Conservation (phyloP, 2,113 vertebrate genomes). For the Puma concolor region DNA sequence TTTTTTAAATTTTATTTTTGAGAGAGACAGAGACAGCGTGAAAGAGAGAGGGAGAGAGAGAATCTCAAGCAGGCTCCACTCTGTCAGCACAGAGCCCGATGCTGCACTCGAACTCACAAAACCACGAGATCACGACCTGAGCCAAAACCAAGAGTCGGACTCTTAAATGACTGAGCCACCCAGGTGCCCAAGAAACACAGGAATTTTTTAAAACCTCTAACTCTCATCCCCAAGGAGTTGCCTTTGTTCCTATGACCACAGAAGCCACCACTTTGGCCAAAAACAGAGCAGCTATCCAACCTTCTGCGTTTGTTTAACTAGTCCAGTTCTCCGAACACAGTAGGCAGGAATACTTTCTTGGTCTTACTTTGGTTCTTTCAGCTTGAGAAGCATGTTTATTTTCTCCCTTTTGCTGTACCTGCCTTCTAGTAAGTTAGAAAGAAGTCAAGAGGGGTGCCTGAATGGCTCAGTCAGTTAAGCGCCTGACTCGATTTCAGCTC, state of each 20-base stretch:
- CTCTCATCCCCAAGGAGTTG: background rate
- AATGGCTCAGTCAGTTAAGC: too few relatives aligned
- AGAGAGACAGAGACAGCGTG: too few relatives aligned
- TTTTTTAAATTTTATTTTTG: too few relatives aligned
- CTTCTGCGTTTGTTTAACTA: background rate
- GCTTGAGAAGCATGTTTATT: slow-evolving; percentile 7
- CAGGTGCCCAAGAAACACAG: too few relatives aligned
- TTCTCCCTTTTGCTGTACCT: background rate
- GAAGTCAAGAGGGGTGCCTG: background rate
- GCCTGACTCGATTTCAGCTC: too few relatives aligned
- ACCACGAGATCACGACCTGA: too few relatives aligned
- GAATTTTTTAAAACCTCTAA: background rate
- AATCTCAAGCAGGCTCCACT: too few relatives aligned
- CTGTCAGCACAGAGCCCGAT: too few relatives aligned
- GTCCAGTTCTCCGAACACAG: background rate
- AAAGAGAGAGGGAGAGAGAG: too few relatives aligned
- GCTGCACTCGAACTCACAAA: too few relatives aligned
- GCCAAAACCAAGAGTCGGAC: too few relatives aligned
- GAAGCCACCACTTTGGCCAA: background rate
- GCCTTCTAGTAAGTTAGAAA: slow-evolving; percentile 36
- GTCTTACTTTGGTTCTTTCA: background rate
- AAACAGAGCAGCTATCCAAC: background rate
- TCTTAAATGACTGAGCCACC: too few relatives aligned
- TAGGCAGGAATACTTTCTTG: background rate
- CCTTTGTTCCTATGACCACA: background rate